A percentile compares a stretch with the other conserved stretches of the same genome.
phyloP scores from a whole-genome alignment of 2,888 invertebrate species.

The Dilophus febrilis region DNA sequence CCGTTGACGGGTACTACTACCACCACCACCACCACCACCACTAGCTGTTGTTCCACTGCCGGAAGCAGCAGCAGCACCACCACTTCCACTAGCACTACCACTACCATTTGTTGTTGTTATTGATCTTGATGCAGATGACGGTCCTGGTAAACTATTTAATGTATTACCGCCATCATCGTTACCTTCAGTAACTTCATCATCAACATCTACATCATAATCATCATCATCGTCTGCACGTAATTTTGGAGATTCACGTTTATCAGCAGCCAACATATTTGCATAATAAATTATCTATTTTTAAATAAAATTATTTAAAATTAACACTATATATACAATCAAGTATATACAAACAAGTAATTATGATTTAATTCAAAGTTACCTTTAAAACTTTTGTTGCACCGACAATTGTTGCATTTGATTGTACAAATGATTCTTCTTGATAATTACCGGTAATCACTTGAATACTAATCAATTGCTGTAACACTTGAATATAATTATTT shows the following conservation, averaged over 20 bases:
- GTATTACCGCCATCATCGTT: constrained; percentile 15
- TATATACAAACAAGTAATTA: neutral
- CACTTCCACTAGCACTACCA: no score
- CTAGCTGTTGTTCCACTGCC: no score
- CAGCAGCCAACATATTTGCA: constrained; percentile 74
- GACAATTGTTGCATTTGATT: constrained; percentile 71
- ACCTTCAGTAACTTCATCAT: no score
- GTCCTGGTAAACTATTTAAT: neutral
- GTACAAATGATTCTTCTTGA: constrained; percentile 53
- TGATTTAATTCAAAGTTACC: constrained; percentile 28
- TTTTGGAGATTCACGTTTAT: constrained; percentile 43
- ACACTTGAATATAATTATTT: constrained; percentile 49
- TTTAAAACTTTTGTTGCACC: constrained; percentile 80
- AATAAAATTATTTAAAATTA: constrained; percentile 4
- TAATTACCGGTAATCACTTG: constrained; percentile 64
- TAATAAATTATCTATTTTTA: constrained; percentile 67
- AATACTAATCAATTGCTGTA: constrained; percentile 78
- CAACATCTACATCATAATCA: no score
- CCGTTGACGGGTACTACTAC: constrained; percentile 14
- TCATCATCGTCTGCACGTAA: constrained; percentile 34
- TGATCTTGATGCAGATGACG: constrained; percentile 25
- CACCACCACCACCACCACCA: constrained; percentile 20
- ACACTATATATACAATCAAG: constrained; percentile 2
- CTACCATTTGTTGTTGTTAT: constrained; percentile 17
- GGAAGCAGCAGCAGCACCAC: no score